Evolutionary conservation across 2,797 vertebrate genomes (phyloP).

Genomic region (Etheostoma perlongum): DNA sequence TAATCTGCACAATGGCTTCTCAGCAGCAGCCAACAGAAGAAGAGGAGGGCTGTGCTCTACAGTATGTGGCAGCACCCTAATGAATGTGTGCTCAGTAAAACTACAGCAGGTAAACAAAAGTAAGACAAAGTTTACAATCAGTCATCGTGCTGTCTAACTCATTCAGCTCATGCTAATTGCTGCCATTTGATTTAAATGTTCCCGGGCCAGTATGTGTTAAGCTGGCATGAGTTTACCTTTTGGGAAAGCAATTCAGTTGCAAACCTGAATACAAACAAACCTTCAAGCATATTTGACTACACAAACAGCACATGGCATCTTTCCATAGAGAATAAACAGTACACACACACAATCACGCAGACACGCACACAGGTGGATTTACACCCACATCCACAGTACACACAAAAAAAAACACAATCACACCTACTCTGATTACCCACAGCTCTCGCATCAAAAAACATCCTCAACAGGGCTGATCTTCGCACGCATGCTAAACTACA

Average conservation of each 20-base stretch:
- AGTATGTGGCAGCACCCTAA: constrained; percentile 18
- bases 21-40: neutral
- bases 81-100: constrained; percentile 49
- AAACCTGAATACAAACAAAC: constrained; percentile 67
- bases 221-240: constrained; percentile 54
- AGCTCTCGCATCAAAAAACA: constrained; percentile 45
- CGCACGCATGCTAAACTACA: constrained; percentile 69
- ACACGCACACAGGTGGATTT: neutral
- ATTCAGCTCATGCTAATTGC: constrained; percentile 54
- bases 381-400: constrained; percentile 31
- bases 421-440: constrained; percentile 55
- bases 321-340: constrained; percentile 48
- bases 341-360: constrained; percentile 10
- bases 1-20: neutral
- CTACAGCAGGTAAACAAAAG: constrained; percentile 48
- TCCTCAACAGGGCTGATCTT: constrained; percentile 56
- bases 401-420: constrained; percentile 48
- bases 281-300: constrained; percentile 55
- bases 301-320: constrained; percentile 60
- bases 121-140: constrained; percentile 56
- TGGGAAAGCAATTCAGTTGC: constrained; percentile 54
- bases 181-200: constrained; percentile 46
- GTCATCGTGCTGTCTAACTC: constrained; percentile 4
- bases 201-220: constrained; percentile 19
- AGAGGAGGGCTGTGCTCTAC: neutral